Evolutionary conservation across 2,888 invertebrate genomes (phyloP).

Genomic region (Eupelmus urozonus): DNA sequence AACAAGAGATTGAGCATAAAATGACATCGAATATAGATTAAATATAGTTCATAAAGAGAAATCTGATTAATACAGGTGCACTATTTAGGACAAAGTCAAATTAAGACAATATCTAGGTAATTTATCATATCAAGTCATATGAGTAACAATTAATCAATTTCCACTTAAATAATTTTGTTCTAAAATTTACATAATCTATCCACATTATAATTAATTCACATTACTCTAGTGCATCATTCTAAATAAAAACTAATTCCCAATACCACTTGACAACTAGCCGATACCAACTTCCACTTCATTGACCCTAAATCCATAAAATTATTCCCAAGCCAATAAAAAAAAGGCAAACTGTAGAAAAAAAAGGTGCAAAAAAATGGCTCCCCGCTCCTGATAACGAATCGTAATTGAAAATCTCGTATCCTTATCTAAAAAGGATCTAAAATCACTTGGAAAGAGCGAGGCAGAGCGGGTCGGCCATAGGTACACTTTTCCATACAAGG

Average conservation of each 20-base stretch:
- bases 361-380: conserved; percentile 49
- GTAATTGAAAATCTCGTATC: conserved; percentile 59
- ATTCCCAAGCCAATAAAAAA: neutral
- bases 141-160: no score
- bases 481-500: conserved; percentile 50
- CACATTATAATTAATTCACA: no score
- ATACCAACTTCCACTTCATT: conserved; percentile 17
- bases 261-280: no score
- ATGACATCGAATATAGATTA: no score
- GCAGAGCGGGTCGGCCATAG: conserved; percentile 37
- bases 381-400: conserved; percentile 54
- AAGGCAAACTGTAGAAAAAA: conserved; percentile 37
- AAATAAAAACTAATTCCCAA: conserved; percentile 22
- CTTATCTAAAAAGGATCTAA: conserved; percentile 58
- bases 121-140: no score
- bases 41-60: no score
- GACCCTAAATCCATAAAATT: neutral
- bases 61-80: no score
- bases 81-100: no score
- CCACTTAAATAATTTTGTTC: no score
- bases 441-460: conserved; percentile 48
- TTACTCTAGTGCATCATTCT: neutral
- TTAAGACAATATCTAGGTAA: no score
- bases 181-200: no score
- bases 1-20: no score